Conservation (phyloP, 2,113 vertebrate genomes). For the Tenebrosternarchus preto region DNA sequence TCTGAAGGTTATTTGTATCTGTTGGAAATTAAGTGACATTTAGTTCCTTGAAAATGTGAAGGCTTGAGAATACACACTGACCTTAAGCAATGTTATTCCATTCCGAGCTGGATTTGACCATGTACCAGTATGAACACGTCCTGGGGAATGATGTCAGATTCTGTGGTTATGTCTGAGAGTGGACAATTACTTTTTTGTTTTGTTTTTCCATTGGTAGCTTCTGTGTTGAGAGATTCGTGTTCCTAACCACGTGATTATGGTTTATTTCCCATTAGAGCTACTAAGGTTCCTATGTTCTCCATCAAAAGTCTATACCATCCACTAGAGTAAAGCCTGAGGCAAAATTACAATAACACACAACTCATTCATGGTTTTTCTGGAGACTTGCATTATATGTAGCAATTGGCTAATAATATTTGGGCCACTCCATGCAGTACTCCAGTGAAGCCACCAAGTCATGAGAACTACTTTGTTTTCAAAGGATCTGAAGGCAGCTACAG, state of each 20-base stretch:
- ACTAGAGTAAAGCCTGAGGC: background rate
- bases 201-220: background rate
- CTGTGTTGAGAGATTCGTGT: background rate
- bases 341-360: background rate
- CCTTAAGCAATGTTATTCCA: background rate
- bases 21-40: slow-evolving; percentile 5
- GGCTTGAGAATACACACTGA: background rate
- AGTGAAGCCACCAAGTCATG: slow-evolving; percentile 8
- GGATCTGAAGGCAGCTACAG: too few species aligned
- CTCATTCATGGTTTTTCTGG: background rate
- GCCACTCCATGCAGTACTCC: background rate
- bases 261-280: background rate
- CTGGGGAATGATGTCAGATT: too few species aligned
- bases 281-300: background rate
- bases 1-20: background rate
- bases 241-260: background rate
- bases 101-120: background rate
- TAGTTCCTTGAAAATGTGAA: slow-evolving; percentile 3
- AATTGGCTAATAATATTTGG: background rate
- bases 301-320: background rate
- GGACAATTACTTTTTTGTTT: too few species aligned
- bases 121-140: too few species aligned
- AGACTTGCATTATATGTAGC: background rate
- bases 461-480: background rate
- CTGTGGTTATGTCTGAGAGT: too few species aligned